Evolutionary conservation across 2,797 vertebrate species (phyloP).

Genomic region (Liparis tanakae): DNA sequence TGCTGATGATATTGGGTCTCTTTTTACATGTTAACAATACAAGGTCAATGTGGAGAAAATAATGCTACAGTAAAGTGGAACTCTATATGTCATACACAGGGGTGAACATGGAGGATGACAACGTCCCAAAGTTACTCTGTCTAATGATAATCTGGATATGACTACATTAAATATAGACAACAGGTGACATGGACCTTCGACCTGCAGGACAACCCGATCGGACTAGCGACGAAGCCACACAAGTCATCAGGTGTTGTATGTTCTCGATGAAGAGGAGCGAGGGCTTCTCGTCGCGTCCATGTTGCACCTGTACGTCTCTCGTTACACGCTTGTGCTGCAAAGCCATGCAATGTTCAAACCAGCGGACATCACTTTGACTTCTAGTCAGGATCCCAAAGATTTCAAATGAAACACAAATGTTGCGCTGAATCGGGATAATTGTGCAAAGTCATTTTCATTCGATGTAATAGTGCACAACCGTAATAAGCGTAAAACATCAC

Average conservation of each 20-base stretch:
- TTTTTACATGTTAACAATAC: not conserved
- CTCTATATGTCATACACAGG: not conserved
- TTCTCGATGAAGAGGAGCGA: not conserved
- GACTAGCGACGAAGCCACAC: not conserved
- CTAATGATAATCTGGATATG: not conserved
- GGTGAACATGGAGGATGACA: conserved; percentile 2
- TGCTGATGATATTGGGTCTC: not conserved
- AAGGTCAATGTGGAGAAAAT: conserved; percentile 4
- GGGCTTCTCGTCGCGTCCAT: not conserved
- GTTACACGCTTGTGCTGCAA: not conserved
- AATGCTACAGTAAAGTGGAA: not conserved
- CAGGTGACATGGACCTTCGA: not conserved
- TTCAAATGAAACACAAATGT: conserved; percentile 10
- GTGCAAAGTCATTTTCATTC: not conserved
- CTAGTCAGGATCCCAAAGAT: not conserved
- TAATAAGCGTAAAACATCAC: not conserved
- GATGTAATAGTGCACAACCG: not conserved
- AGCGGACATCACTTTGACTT: not conserved
- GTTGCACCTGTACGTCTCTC: not conserved
- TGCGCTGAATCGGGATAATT: not conserved
- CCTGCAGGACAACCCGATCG: not conserved
- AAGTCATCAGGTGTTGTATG: not conserved
- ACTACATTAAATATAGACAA: conserved; percentile 4
- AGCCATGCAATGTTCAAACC: conserved; percentile 18
- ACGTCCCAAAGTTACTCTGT: not conserved